A percentile compares a stretch with the other conserved stretches of the same genome.
Evolutionary conservation across 2,113 vertebrate species (phyloP).

Genomic region (Caretta caretta): DNA sequence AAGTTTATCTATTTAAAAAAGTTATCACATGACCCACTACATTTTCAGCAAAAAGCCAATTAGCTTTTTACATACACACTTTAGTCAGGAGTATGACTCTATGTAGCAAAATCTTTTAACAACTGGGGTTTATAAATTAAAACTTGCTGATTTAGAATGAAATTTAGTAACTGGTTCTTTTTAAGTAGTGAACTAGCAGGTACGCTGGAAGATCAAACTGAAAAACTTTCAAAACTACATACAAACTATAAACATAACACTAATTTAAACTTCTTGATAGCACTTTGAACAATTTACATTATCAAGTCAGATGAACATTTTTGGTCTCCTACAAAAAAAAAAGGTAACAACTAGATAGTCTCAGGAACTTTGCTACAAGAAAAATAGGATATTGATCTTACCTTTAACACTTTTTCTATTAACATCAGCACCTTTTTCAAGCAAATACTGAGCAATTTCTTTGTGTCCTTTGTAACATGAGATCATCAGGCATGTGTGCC

Average conservation of each 20-base stretch:
- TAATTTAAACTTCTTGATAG: neutral
- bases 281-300: neutral
- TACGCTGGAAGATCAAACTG: neutral
- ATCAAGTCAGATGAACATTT: neutral
- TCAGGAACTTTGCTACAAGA: neutral
- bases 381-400: constrained; percentile 65
- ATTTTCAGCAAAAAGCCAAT: neutral
- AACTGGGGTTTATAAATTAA: neutral
- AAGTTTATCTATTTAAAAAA: fast-evolving
- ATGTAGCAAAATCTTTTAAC: neutral
- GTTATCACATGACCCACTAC: neutral
- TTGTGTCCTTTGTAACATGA: constrained; percentile 99
- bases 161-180: neutral
- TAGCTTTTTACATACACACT: neutral
- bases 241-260: neutral
- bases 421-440: constrained; percentile 97
- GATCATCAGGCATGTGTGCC: constrained; percentile 98
- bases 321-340: neutral
- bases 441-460: constrained; percentile 96
- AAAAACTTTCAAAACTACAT: neutral
- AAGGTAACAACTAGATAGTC: neutral
- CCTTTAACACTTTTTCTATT: constrained; percentile 99
- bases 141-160: fast-evolving
- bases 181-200: neutral
- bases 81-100: too few species aligned